Base-by-base conservation (phyloP, 2,888 invertebrate species). In the Drosophila koepferae region DNA sequence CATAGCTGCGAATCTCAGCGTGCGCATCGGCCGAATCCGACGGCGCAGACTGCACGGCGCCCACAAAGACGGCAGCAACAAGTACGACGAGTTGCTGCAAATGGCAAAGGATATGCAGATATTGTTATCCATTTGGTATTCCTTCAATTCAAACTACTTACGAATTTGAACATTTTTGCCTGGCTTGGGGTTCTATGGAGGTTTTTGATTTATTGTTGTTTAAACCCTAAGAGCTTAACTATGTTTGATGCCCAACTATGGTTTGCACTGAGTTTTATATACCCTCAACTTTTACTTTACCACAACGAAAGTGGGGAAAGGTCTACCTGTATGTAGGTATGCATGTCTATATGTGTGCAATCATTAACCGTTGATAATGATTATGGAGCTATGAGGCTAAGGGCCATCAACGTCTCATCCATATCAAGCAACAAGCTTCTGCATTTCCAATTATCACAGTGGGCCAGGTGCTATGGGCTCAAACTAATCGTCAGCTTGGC, bases 1-100 rank as follows among this genome's bases (percentile, higher is more conserved):
- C 80, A 69, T 41, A 94, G 94, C 55, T 94, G 93, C 70, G 89
- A 54, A 0, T 82, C 75, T 92, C 84, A 8, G 92, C 92, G 43
- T 73, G 74, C 18, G 80, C 92, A 76, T 91, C 91, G 61, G 74
- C 77, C 3, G 89, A 77, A 69, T 91, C 86, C 48, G 86, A 89
- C 14, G 84, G 76, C 23, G 80, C 82, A 28, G 72, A 60, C 41
- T 51, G 51, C 58, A 73, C 67, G 66, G 64, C 58, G 55, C 60
- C 64, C 62, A 72, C 61, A 53, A 63, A 12, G 38, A 71, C 40
- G 63, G 65, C 73, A 62, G 71, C 87, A 34, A 80, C 76, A 60
- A 67, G 64, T 38, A 80, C 68, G 66, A 83, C 72, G 46, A 90
- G 73, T 56, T 86, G 80, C 92, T 91, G 69, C 38, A 80, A 75